Conservation (phyloP, 2,113 vertebrate genomes). For the Gobius niger region DNA sequence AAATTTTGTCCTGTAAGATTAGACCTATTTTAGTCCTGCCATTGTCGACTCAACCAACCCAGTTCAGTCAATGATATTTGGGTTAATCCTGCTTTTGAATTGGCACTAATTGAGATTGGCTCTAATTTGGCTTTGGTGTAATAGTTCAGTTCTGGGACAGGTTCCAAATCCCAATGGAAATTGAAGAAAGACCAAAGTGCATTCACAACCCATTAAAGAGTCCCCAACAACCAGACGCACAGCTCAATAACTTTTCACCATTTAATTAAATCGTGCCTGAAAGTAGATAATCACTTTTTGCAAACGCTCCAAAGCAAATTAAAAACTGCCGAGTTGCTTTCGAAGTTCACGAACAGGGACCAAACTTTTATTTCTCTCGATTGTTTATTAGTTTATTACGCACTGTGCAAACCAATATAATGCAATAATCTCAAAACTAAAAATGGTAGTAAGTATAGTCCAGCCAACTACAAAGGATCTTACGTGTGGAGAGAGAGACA, state of each 20-base stretch:
- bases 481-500: background rate
- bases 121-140: background rate
- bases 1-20: background rate
- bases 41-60: background rate
- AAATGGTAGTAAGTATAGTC: no score
- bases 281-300: slow-evolving; percentile 30
- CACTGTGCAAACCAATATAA: no score
- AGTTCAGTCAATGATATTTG: background rate
- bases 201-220: background rate
- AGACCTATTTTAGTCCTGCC: background rate
- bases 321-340: slow-evolving; percentile 18
- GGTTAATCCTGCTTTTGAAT: background rate
- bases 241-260: slow-evolving; percentile 10
- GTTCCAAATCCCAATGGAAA: background rate
- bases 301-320: slow-evolving; percentile 7
- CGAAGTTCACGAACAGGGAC: slow-evolving; percentile 40
- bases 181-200: background rate
- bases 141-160: background rate
- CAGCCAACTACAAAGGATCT: no score
- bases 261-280: slow-evolving; percentile 19
- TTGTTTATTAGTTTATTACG: background rate
- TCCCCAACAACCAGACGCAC: background rate
- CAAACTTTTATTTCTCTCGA: slow-evolving; percentile 10
- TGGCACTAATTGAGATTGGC: background rate
- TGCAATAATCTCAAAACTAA: no score